A percentile compares a stretch with the other conserved stretches of the same genome.
These are phyloP conservation scores for Callyntrura guangdongensis DNA, from an alignment of 2,888 invertebrate genomes.

Conservation along the genomic window DNA sequence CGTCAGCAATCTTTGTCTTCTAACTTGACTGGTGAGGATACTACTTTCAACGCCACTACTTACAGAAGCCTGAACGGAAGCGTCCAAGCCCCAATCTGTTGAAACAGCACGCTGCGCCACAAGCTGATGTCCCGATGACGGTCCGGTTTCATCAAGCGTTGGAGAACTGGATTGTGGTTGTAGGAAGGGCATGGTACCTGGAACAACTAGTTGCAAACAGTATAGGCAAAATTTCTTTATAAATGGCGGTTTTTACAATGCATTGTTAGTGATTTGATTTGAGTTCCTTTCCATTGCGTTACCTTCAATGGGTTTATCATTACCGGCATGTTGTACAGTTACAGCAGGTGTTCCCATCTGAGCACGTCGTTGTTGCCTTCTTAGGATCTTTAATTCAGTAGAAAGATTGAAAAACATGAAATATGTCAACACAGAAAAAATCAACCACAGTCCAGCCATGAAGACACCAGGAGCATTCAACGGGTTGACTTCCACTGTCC, in stretches of 20 bases:
- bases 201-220: background rate
- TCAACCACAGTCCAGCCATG: slow-evolving; percentile 86
- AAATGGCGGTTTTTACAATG: too few relatives aligned
- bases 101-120: slow-evolving; percentile 65
- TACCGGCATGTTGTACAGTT: slow-evolving; percentile 42
- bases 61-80: slow-evolving; percentile 45
- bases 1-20: slow-evolving; percentile 44
- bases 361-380: slow-evolving; percentile 64
- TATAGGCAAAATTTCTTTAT: background rate
- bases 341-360: slow-evolving; percentile 30
- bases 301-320: slow-evolving; percentile 32
- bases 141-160: slow-evolving; percentile 40
- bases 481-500: slow-evolving; percentile 85
- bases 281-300: background rate
- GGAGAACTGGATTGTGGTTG: slow-evolving; percentile 27
- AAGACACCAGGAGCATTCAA: slow-evolving; percentile 86
- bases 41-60: slow-evolving; percentile 59
- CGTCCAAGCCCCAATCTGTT: slow-evolving; percentile 49
- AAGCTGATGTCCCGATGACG: slow-evolving; percentile 63
- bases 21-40: background rate
- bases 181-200: background rate
- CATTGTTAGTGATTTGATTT: too few relatives aligned
- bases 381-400: slow-evolving; percentile 73
- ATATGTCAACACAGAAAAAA: slow-evolving; percentile 81
- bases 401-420: slow-evolving; percentile 83